Base-by-base conservation (phyloP, 2,113 vertebrate species). In the Pseudorasbora parva region DNA sequence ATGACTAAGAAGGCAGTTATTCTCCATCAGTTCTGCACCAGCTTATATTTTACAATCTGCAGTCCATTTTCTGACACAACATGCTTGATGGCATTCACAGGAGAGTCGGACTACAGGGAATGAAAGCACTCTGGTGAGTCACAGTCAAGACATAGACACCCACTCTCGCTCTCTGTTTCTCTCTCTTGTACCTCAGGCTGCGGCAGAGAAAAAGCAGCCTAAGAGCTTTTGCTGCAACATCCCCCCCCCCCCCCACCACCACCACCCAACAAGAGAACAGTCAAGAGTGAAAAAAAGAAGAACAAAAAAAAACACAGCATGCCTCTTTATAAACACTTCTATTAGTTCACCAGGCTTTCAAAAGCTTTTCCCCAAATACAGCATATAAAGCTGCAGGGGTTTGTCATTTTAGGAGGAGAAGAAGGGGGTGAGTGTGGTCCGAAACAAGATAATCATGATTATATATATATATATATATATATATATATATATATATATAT, bases 241-340 rank as follows among this genome's bases (percentile, higher is more conserved):
- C 62, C 19, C 27, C 27, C 77, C 19, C 77, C 19, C 57, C 19
- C 47, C 11, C 9, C n/a, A 74, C 77, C 19, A 45, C 19, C 47
- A 7, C 9, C n/a, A 74, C 75, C 8, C 77, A 72, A 79, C 56
- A 79, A 59, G 66, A 83, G 78, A 83, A 73, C 81, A 85, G 84
- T 56, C 49, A 68, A 45, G 45, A 56, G 60, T 76, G 54, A 37
- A 79, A 79, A 47, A n/a, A n/a, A n/a, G n/a, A 23, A 25, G 60
- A 15, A 15, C 15, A 49, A 47, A 37, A 45, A 47, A 30, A 60
- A 2, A 0, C 14, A 30, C 23, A 30, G 72, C 33, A 56, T 47
- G 27, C 23, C 54, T 82, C 69, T 82, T n/a, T 82, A 51, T 75
- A 82, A 49, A 75, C 71, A 75, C 43, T 75, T 82, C 57, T 47